Base-by-base conservation (phyloP, 2,797 vertebrate species). In the Gymnothorax reevesii region DNA sequence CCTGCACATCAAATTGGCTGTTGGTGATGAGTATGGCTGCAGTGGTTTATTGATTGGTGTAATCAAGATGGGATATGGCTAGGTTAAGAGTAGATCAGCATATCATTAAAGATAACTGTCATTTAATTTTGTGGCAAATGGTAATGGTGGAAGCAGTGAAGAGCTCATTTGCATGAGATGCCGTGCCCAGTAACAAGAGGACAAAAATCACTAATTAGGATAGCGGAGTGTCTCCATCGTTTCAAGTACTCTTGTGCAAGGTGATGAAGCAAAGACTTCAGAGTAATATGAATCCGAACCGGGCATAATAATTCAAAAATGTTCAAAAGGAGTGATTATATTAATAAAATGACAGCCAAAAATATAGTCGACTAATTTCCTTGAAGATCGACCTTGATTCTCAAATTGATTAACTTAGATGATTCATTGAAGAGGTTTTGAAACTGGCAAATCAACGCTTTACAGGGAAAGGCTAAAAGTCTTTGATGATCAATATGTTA, bases 171-270 rank as follows among this genome's bases (percentile, higher is more conserved):
- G 96, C 97, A 97, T 98, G 94, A 95, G 95, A 96, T 95, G 94
- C 94, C 94, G 95, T 96, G 96, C 96, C 95, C 95, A 93, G 94
- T 94, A 96, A 96, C 94, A 96, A 96, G 95, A 95, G 96, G 96
- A 98, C 96, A 98, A 97, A 98, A 98, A 98, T 98, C 97, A 97
- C 97, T 98, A 97, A 98, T 98, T 98, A 97, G 95, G 94, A 94
- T 92, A 94, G 96, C 96, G 95, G 94, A 96, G 94, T 93, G 94
- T 95, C 95, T 93, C 93, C 93, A 93, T 94, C 95, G 95, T 92
- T 89, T 95, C 93, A 93, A 98, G 96, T 93, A 96, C 96, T 92
- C 96, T 97, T 96, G 94, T 95, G 94, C 93, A 93, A 93, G 88
- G 69, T 88, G 92, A 92, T 91, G 92, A 93, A 92, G 92, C 89